Base-by-base conservation (phyloP, 2,797 vertebrate species). In the Schizopygopsis pylzovi region DNA sequence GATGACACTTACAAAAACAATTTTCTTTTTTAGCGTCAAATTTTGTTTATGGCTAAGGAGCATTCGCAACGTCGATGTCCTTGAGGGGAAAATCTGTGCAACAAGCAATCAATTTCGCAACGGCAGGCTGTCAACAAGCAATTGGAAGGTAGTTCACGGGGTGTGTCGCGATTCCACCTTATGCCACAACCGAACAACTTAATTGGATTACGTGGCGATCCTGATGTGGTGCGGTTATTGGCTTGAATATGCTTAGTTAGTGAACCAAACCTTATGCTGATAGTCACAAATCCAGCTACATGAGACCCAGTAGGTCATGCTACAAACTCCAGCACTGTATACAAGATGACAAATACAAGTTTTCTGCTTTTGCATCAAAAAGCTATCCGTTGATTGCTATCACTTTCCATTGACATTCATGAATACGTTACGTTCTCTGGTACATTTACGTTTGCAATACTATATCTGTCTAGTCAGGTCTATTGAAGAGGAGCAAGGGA, bases 391-490 rank as follows among this genome's bases (percentile, higher is more conserved):
- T 41, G 7, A 39, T 54, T 20, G 37, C 47, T 37, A 6, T 56
- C 33, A 56, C 75, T 56, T n/a, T 56, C 20, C 33, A 61, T 9
- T 37, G n/a, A 72, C 25, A 75, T 83, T 73, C 1, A 1, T n/a
- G 25, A 28, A 15, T 63, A 83, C 20, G 16, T 83, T 39, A 65
- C 3, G 4, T 22, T 22, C 11, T 73, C n/a, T 61, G 52, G 25
- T 8, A 49, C 54, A 33, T 73, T 73, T 4, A 43, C 7, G 0
- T 65, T 39, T 41, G 59, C 6, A 4, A 88, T 81, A 52, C 52
- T 82, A 41, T 75, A 52, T 63, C 49, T 79, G 43, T 54, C 52
- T 47, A 85, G 52, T 54, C 75, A 47, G 56, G 47, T 67, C 54
- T 33, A 25, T 39, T 70, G 67, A 13, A 37, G 20, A 75, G 33